These are phyloP conservation scores for Cheilosia vernalis DNA, from an alignment of 2,888 invertebrate species.

Conservation along the genomic window DNA sequence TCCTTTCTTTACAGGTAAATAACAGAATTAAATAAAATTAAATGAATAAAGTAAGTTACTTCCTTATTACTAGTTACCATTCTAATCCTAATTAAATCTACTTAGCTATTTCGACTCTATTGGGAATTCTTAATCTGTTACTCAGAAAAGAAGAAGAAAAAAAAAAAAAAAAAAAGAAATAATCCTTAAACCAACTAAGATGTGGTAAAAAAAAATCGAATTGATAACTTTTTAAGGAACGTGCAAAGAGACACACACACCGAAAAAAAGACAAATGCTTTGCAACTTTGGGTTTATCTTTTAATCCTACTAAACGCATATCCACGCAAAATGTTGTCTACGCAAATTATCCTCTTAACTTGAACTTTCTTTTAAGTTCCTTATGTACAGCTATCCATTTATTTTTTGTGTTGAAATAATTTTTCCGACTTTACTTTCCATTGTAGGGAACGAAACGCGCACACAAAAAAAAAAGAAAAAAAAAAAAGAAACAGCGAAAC, in stretches of 20 bases:
- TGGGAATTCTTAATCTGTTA: not conserved
- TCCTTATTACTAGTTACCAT: too few species aligned
- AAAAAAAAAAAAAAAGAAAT: not conserved
- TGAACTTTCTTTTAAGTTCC: slow-evolving; percentile 51
- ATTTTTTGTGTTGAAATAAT: slow-evolving; percentile 1
- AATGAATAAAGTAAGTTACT: too few species aligned
- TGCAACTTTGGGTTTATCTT: slow-evolving; percentile 61
- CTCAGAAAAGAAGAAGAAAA: not conserved
- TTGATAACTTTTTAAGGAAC: slow-evolving; percentile 20
- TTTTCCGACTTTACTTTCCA: slow-evolving; percentile 6
- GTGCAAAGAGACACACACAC: not conserved
- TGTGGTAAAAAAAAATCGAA: slow-evolving; percentile 14
- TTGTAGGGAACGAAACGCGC: not conserved
- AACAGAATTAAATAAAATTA: too few species aligned
- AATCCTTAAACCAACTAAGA: slow-evolving; percentile 9
- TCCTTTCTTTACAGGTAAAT: too few species aligned
- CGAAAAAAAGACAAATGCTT: slow-evolving; percentile 15
- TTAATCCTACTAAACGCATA: slow-evolving; percentile 68
- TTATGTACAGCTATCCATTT: slow-evolving; percentile 23
- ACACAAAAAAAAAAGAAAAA: not conserved
- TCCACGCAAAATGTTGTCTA: slow-evolving; percentile 53
- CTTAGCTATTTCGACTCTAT: not conserved
- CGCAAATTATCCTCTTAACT: slow-evolving; percentile 65
- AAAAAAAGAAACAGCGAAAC: not conserved
- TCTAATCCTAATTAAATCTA: too few species aligned